Evolutionary conservation across 2,888 invertebrate species (phyloP).

Genomic region (Lordiphosa fenestrarum): DNA sequence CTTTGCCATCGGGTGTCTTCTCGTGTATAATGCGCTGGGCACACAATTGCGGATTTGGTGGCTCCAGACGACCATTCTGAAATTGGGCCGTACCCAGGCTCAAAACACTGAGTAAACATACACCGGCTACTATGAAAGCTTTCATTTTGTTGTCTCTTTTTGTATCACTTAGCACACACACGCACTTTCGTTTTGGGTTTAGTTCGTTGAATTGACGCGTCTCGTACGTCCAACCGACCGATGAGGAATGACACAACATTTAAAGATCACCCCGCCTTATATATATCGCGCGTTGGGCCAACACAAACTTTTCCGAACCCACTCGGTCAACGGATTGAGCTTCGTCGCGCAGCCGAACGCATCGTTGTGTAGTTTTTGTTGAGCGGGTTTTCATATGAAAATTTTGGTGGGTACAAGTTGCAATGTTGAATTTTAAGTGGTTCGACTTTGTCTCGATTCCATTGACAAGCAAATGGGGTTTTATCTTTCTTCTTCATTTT

Average conservation of each 20-base stretch:
- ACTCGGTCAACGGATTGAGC: not conserved
- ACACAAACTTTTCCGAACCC: not conserved
- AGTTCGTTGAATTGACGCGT: slow-evolving; percentile 16
- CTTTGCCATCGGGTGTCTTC: slow-evolving; percentile 87
- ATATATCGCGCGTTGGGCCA: slow-evolving; percentile 51
- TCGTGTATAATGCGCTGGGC: slow-evolving; percentile 88
- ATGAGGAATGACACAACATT: slow-evolving; percentile 77
- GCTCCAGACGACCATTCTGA: slow-evolving; percentile 88
- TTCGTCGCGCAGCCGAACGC: not conserved
- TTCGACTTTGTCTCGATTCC: slow-evolving; percentile 27
- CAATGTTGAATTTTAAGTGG: slow-evolving; percentile 65
- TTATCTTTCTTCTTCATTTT: slow-evolving; percentile 5
- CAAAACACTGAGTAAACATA: slow-evolving; percentile 78
- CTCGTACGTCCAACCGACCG: slow-evolving; percentile 55
- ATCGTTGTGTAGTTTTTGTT: slow-evolving; percentile 4
- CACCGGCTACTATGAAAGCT: slow-evolving; percentile 80
- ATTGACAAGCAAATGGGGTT: slow-evolving; percentile 36
- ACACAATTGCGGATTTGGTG: slow-evolving; percentile 88
- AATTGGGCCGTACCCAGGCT: slow-evolving; percentile 84
- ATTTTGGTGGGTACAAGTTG: slow-evolving; percentile 33
- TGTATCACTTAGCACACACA: slow-evolving; percentile 41
- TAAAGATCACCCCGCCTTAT: slow-evolving; percentile 76
- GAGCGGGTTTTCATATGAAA: slow-evolving; percentile 41
- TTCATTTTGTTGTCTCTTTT: slow-evolving; percentile 64
- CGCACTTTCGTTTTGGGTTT: slow-evolving; percentile 62